Base-by-base conservation (phyloP, 2,888 invertebrate species). In the Drosophila glabriapex region DNA sequence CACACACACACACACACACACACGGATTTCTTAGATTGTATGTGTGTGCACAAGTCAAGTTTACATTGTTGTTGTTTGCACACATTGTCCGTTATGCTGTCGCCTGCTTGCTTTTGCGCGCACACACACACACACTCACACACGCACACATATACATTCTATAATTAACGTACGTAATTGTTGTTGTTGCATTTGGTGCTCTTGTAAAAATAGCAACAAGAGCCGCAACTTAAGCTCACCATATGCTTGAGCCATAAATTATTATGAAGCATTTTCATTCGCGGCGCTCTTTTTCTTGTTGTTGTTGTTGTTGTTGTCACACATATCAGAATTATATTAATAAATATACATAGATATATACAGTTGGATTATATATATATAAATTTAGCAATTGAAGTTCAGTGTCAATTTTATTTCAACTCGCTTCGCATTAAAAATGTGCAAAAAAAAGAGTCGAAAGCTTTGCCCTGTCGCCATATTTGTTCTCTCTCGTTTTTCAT, bases 391-490 rank as follows among this genome's bases (percentile, higher is more conserved):
- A 68, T 61, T 88, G 82, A 89, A 85, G 85, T 85, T 85, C 85
- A 85, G 74, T 89, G 85, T 82, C 85, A 85, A 84, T 77, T 81
- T 86, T 46, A 7, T 46, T 82, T 78, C 78, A 74, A 80, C 80
- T 88, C 86, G 69, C 78, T 85, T 82, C 75, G 69, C 61, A 54
- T 68, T 22, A 49, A 71, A 64, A 66, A 69, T 67, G 54, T 49
- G 70, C 29, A 39, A 59, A 58, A 49, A 52, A 54, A 62, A 53
- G 43, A 62, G 60, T 68, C 53, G 53, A 85, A 86, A 85, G 85
- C 85, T 86, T 84, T 79, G 53, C 46, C 37, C 43, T 58, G 76
- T 69, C 82, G 86, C 81, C 85, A 83, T 83, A 76, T 76, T 83
- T 74, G 64, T 69, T 65, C 50, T 46, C 61, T 33, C 52, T 31